phyloP scores from a whole-genome alignment of 2,113 vertebrate species.

The Protobothrops mucrosquamatus region DNA sequence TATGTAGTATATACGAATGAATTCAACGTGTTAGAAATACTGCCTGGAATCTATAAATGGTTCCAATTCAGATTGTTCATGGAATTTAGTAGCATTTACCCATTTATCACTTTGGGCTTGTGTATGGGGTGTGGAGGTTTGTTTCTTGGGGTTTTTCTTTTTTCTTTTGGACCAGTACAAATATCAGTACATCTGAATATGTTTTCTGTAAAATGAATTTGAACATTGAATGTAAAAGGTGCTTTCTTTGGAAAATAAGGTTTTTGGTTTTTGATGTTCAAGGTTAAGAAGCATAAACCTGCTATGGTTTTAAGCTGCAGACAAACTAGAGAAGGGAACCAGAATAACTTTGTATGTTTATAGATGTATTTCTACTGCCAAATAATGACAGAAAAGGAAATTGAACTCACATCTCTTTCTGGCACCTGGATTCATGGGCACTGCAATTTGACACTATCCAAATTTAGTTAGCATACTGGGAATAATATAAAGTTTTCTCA shows the following conservation, averaged over 20 bases:
- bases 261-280: rapidly evolving
- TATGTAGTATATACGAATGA: not conserved
- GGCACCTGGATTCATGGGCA: not conserved
- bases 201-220: slow-evolving; percentile 16
- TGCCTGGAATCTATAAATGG: no score
- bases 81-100: slow-evolving; percentile 8
- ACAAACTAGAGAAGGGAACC: rapidly evolving
- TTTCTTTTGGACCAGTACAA: not conserved
- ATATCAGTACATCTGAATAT: not conserved
- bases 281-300: not conserved
- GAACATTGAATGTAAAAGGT: not conserved
- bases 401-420: not conserved
- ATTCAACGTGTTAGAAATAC: not conserved
- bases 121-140: not conserved
- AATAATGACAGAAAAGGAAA: not conserved
- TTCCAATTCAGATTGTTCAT: not conserved
- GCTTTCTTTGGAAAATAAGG: not conserved
- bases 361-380: slow-evolving; percentile 11
- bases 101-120: not conserved
- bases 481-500: slow-evolving; percentile 1
- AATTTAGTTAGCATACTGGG: not conserved
- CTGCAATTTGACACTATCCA: not conserved
- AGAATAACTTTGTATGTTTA: slow-evolving; percentile 2
- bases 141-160: not conserved
- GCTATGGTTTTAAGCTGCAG: not conserved